phyloP scores from a whole-genome alignment of 2,797 vertebrate genomes.

The Sebastes glaucus region DNA sequence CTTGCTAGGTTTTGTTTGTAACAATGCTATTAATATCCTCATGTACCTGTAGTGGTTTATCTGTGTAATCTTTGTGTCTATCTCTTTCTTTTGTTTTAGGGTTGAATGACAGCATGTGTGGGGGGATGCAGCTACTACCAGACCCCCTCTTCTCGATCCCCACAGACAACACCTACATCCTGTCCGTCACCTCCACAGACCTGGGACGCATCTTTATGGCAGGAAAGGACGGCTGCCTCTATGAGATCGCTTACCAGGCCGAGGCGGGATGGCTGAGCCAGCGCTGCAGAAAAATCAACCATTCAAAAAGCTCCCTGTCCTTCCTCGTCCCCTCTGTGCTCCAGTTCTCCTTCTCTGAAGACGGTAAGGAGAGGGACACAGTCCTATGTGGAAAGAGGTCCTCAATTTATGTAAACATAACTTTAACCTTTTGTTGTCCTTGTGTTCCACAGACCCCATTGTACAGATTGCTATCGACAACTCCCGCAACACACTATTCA shows the following conservation, averaged over 20 bases:
- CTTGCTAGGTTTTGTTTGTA: background rate
- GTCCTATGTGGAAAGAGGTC: background rate
- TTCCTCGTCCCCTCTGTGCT: slow-evolving; percentile 95
- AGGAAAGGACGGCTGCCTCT: slow-evolving; percentile 96
- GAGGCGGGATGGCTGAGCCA: slow-evolving; percentile 98
- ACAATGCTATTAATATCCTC: background rate
- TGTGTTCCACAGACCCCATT: slow-evolving; percentile 87
- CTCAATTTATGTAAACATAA: background rate
- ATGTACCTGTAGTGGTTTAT: background rate
- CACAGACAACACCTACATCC: slow-evolving; percentile 95
- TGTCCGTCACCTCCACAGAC: slow-evolving; percentile 91
- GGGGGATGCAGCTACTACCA: slow-evolving; percentile 95
- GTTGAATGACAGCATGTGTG: slow-evolving; percentile 94
- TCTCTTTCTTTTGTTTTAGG: slow-evolving; percentile 44
- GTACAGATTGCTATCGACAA: slow-evolving; percentile 97
- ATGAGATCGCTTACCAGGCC: slow-evolving; percentile 98
- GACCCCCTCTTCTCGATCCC: slow-evolving; percentile 97
- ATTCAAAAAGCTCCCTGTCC: slow-evolving; percentile 94
- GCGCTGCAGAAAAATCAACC: slow-evolving; percentile 96
- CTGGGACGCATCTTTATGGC: slow-evolving; percentile 95
- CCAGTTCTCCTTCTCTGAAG: slow-evolving; percentile 97
- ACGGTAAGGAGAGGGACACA: slow-evolving; percentile 83
- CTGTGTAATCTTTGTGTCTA: slow-evolving; percentile 1
- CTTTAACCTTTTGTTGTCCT: background rate
- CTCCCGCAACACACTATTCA: slow-evolving; percentile 92